phyloP scores from a whole-genome alignment of 37 sponge, comb jelly and placozoan species.

The Oscarella lobularis region DNA sequence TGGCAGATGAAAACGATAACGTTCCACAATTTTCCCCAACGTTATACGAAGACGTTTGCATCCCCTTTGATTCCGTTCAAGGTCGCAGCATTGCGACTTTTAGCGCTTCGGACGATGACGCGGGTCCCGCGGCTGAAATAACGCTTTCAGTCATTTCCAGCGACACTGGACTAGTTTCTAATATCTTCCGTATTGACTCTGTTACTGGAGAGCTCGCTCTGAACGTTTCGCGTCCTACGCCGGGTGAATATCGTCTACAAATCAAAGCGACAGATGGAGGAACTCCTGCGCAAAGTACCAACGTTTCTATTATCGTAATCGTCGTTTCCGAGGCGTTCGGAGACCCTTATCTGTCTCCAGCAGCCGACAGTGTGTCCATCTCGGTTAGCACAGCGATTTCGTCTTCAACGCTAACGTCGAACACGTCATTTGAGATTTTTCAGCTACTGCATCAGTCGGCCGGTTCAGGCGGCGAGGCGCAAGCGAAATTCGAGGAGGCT shows the following conservation, averaged over 20 bases:
- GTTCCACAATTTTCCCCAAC: background rate
- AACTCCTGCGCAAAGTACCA: background rate
- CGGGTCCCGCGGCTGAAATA: background rate
- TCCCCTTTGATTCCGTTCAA: background rate
- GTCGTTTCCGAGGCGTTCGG: background rate
- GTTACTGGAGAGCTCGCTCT: background rate
- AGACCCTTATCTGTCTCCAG: background rate
- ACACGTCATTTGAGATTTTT: background rate
- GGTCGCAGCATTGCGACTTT: background rate
- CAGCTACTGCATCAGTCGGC: background rate
- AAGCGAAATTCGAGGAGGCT: background rate
- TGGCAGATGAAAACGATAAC: background rate
- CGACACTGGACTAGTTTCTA: background rate
- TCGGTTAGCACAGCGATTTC: background rate
- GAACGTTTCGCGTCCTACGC: background rate
- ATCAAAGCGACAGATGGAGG: background rate
- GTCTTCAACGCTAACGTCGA: background rate
- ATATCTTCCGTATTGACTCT: background rate
- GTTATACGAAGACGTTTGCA: background rate
- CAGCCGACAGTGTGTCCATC: background rate
- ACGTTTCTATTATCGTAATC: background rate
- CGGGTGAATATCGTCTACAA: background rate
- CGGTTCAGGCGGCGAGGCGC: background rate
- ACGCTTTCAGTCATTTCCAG: background rate
- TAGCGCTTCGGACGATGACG: background rate